Evolutionary conservation across 2,113 vertebrate species (phyloP).

Genomic region (Martes martes): DNA sequence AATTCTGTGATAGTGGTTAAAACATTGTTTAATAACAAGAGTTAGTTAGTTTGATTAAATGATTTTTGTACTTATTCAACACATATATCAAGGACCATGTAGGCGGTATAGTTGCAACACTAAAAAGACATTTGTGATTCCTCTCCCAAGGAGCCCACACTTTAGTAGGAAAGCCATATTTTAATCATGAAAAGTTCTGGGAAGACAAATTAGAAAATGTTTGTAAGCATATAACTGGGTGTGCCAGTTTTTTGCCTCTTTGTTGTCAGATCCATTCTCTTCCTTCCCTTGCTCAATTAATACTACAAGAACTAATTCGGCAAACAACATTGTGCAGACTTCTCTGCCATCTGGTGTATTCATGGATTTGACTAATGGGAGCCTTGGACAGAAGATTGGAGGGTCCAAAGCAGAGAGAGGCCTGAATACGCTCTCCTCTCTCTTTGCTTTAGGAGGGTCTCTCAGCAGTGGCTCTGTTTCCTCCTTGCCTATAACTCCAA

Average conservation of each 20-base stretch:
- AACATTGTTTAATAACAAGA: background rate
- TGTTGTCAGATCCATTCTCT: background rate
- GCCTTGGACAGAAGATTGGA: background rate
- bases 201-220: conserved; percentile 9
- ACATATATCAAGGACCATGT: background rate
- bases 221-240: background rate
- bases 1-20: background rate
- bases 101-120: background rate
- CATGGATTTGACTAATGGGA: background rate
- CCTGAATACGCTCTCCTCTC: background rate
- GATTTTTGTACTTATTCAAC: conserved; percentile 19
- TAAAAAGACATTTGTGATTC: background rate
- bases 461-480: background rate
- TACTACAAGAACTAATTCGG: background rate
- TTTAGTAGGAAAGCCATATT: background rate
- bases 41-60: background rate
- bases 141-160: background rate
- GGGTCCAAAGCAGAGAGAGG: background rate
- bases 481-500: background rate
- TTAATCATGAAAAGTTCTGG: background rate
- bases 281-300: background rate
- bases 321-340: background rate
- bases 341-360: background rate
- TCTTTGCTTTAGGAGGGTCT: background rate
- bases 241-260: background rate